Evolutionary conservation across 2,888 invertebrate species (phyloP).

Genomic region (Andrena praecox): DNA sequence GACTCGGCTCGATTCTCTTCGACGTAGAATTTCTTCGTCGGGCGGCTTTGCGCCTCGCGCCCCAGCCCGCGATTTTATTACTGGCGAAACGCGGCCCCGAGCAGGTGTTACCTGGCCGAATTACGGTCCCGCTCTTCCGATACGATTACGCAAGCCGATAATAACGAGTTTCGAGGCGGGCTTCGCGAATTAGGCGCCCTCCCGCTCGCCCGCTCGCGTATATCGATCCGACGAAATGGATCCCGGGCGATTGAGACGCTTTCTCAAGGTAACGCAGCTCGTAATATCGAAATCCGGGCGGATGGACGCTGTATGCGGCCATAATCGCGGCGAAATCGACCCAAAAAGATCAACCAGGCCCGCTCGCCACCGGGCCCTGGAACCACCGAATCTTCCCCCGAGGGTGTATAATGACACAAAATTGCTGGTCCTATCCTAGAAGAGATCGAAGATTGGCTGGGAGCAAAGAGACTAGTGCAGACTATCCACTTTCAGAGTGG

Average conservation of each 20-base stretch:
- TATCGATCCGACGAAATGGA: constrained; percentile 62
- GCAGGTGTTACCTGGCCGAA: constrained; percentile 58
- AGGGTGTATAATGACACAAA: constrained; percentile 83
- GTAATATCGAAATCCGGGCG: constrained; percentile 65
- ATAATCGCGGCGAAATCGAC: constrained; percentile 76
- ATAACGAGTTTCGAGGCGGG: constrained; percentile 59
- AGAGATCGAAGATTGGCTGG: constrained; percentile 58
- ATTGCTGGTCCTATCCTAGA: constrained; percentile 79
- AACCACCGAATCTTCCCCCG: constrained; percentile 60
- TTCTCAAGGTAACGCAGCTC: constrained; percentile 59
- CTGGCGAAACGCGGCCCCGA: constrained; percentile 26
- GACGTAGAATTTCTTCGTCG: neutral
- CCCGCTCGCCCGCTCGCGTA: constrained; percentile 46
- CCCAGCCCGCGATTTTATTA: constrained; percentile 48
- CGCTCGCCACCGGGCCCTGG: constrained; percentile 47
- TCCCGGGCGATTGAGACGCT: constrained; percentile 51
- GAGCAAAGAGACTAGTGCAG: constrained; percentile 75
- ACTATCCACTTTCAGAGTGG: constrained; percentile 64
- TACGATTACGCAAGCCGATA: constrained; percentile 71
- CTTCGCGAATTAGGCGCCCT: constrained; percentile 61
- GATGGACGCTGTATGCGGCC: constrained; percentile 63
- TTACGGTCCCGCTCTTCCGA: constrained; percentile 45
- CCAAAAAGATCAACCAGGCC: constrained; percentile 74
- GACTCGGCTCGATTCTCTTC: neutral
- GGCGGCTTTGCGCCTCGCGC: neutral